Evolutionary conservation across 2,113 vertebrate species (phyloP).

Genomic region (Dolichotis patagonum): DNA sequence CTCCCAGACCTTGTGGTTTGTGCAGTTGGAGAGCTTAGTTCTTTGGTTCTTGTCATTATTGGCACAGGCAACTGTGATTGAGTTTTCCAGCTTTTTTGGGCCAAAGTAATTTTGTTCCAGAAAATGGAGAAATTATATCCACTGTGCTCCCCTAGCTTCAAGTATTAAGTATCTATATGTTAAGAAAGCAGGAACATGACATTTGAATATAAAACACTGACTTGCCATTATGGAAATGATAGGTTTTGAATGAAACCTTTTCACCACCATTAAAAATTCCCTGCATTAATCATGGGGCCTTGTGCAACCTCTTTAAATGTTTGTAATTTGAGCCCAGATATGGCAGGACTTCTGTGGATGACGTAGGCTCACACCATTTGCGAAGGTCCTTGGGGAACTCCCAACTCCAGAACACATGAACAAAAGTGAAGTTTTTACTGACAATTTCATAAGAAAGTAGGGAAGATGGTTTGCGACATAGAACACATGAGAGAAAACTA

Average conservation of each 20-base stretch:
- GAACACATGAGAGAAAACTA: background rate
- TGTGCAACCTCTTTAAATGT: conserved; percentile 3
- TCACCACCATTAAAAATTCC: background rate
- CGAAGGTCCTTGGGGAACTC: background rate
- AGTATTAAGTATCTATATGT: background rate
- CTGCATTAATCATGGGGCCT: background rate
- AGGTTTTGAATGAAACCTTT: background rate
- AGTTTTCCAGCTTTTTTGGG: background rate
- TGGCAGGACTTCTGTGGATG: background rate
- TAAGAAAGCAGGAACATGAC: background rate
- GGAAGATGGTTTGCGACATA: conserved; percentile 18
- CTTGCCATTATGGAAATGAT: background rate
- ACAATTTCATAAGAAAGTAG: conserved; percentile 47
- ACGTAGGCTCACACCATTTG: background rate
- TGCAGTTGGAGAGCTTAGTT: background rate
- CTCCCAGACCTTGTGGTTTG: background rate
- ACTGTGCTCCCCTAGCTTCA: background rate
- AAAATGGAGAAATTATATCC: background rate
- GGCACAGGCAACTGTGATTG: background rate
- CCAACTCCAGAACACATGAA: background rate
- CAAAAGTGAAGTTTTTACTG: conserved; percentile 5
- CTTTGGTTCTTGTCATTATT: background rate
- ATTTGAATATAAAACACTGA: background rate
- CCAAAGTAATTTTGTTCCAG: background rate
- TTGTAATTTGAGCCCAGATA: background rate